phyloP scores from a whole-genome alignment of 64 coral and sea anemone genomes.

The Pocillopora damicornis region DNA sequence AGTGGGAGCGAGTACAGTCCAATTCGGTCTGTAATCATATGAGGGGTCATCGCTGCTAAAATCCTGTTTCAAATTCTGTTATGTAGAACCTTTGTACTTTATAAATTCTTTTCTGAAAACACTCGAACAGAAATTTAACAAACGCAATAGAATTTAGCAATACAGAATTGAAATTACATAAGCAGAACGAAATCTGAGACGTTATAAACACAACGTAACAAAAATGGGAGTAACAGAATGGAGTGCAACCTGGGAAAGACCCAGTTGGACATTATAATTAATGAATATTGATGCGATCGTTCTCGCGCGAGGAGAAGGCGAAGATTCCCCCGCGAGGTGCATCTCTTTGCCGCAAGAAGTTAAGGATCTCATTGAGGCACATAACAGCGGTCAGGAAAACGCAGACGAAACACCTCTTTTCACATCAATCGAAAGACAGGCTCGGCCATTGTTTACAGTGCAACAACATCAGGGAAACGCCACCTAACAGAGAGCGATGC shows the following conservation, averaged over 20 bases:
- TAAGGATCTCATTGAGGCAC: constrained; percentile 3
- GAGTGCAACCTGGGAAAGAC: neutral
- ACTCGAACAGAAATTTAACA: constrained; percentile 1
- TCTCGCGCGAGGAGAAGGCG: neutral
- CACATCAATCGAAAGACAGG: neutral
- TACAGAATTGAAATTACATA: constrained; percentile 17
- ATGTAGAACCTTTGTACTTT: constrained; percentile 11
- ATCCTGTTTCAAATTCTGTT: constrained; percentile 20
- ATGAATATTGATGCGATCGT: neutral
- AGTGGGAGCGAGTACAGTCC: no score
- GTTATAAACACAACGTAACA: no score
- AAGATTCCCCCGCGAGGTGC: neutral
- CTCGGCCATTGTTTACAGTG: neutral
- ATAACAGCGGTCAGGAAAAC: neutral
- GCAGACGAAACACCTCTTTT: neutral
- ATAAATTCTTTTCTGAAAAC: constrained; percentile 12
- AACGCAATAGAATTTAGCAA: constrained; percentile 6
- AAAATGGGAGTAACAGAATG: neutral
- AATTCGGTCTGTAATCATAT: no score
- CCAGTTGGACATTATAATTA: constrained; percentile 9
- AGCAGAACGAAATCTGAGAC: neutral
- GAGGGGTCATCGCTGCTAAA: constrained; percentile 3
- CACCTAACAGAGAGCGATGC: constrained; percentile 10
- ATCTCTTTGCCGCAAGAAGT: constrained; percentile 2
- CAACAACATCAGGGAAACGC: neutral